These are phyloP conservation scores for Enhydra lutris DNA, from an alignment of 2,113 vertebrate species.

Conservation along the genomic window DNA sequence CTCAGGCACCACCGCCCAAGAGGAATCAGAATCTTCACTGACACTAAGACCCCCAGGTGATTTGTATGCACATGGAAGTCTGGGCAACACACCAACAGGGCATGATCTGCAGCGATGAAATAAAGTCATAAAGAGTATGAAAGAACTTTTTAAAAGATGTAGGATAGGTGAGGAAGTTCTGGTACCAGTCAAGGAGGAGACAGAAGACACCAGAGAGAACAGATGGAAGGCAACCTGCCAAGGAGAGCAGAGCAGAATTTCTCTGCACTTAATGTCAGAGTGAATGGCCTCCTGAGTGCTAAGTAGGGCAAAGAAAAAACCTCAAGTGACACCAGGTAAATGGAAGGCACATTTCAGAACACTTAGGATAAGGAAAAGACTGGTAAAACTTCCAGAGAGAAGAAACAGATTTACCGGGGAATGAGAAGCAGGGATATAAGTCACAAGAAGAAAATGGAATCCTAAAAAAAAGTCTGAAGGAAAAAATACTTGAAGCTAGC, in stretches of 20 bases:
- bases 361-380: background rate
- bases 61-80: background rate
- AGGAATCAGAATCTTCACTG: background rate
- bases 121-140: background rate
- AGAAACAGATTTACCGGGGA: background rate
- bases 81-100: background rate
- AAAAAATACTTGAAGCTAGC: background rate
- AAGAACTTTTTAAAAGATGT: background rate
- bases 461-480: background rate
- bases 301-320: background rate
- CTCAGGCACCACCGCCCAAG: background rate
- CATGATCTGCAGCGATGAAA: background rate
- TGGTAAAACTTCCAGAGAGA: background rate
- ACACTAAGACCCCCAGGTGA: background rate
- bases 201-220: background rate
- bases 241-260: background rate
- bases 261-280: background rate
- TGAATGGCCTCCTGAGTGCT: background rate
- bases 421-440: background rate
- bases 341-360: background rate
- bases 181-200: background rate
- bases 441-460: background rate
- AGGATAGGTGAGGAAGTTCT: background rate
- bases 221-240: background rate
- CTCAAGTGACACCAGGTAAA: background rate